Conservation (phyloP, 2,888 invertebrate genomes). For the Xestobium rufovillosum region DNA sequence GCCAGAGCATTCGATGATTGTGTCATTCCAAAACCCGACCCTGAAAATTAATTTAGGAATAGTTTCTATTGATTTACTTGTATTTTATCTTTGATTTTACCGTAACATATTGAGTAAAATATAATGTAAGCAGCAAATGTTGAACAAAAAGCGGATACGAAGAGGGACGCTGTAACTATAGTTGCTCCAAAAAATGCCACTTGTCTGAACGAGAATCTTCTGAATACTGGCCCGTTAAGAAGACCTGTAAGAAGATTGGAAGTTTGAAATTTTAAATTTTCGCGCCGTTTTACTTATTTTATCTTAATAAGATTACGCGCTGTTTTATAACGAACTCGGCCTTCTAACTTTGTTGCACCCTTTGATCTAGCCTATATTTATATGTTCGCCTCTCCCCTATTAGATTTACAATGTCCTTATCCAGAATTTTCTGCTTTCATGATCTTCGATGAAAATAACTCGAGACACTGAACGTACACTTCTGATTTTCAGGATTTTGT, state of each 20-base stretch:
- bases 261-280: background rate
- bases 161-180: conserved; percentile 52
- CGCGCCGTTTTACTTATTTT: no score
- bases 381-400: background rate
- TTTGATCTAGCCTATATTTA: no score
- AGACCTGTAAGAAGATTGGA: conserved; percentile 47
- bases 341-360: no score
- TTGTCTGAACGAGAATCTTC: conserved; percentile 59
- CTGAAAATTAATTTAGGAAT: conserved; percentile 41
- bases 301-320: no score
- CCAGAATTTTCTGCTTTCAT: no score
- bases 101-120: conserved; percentile 60
- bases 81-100: conserved; percentile 44
- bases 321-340: no score
- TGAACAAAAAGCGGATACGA: conserved; percentile 54
- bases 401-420: no score
- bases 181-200: conserved; percentile 57
- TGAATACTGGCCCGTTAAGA: conserved; percentile 64
- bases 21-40: conserved; percentile 57
- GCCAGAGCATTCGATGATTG: conserved; percentile 64
- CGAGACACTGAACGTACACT: no score
- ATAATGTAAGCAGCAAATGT: conserved; percentile 57
- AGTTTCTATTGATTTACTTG: no score
- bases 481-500: no score
- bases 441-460: no score